Evolutionary conservation across 2,797 vertebrate genomes (phyloP).

Genomic region (Amblyraja radiata): DNA sequence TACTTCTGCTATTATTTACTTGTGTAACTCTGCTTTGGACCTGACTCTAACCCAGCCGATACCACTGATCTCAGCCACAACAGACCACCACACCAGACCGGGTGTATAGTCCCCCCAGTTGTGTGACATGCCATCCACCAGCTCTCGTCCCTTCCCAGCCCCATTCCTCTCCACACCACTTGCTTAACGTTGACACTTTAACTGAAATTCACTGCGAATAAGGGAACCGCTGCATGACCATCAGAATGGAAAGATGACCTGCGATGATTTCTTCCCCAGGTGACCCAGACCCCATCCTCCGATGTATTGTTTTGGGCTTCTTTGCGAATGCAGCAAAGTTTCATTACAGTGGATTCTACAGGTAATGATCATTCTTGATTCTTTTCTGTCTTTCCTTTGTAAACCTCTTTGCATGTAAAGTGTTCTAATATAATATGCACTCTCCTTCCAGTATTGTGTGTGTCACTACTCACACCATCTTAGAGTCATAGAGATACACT

Average conservation of each 20-base stretch:
- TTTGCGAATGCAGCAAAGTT: constrained; percentile 92
- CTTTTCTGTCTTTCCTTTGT: neutral
- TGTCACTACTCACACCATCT: neutral
- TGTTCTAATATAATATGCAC: neutral
- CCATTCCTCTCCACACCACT: neutral
- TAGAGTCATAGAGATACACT: no score
- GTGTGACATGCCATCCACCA: neutral
- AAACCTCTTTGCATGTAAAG: neutral
- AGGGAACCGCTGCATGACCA: neutral
- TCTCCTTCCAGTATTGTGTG: neutral
- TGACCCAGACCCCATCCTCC: constrained; percentile 90
- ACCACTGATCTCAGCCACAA: neutral
- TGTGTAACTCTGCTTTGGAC: no score
- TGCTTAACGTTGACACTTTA: neutral
- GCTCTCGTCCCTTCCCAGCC: neutral
- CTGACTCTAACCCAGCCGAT: neutral
- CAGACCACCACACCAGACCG: neutral
- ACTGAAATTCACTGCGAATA: neutral
- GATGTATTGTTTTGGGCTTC: constrained; percentile 90
- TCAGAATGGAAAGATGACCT: neutral
- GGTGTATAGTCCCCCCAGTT: neutral
- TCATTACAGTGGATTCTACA: constrained; percentile 90
- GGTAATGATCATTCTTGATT: constrained; percentile 56
- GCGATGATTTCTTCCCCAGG: constrained; percentile 55
- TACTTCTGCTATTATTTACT: no score